Evolutionary conservation across 2,797 vertebrate genomes (phyloP).

Genomic region (Antrozous pallidus): DNA sequence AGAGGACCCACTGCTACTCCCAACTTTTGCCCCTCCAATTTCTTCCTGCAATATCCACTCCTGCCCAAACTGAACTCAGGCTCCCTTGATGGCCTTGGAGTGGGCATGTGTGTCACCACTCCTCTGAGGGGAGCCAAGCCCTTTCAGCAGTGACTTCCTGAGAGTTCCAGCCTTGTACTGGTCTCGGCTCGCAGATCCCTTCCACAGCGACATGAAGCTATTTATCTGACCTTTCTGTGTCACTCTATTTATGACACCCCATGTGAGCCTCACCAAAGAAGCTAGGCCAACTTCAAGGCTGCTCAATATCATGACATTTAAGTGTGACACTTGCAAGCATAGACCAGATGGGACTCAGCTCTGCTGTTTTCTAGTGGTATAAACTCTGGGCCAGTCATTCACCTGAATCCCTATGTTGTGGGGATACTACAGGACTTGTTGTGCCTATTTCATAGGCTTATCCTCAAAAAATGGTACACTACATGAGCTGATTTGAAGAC

Average conservation of each 20-base stretch:
- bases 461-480: not conserved
- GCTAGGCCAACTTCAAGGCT: not conserved
- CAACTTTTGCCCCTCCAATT: not conserved
- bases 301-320: not conserved
- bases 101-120: not conserved
- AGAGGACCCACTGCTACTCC: not conserved
- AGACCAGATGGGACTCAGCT: not conserved
- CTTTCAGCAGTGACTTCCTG: not conserved
- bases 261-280: not conserved
- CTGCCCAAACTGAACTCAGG: not conserved
- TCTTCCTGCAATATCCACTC: not conserved
- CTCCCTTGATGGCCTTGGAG: not conserved
- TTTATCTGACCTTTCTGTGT: not conserved
- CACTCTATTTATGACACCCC: not conserved
- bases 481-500: not conserved
- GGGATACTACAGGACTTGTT: not conserved
- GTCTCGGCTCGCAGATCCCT: not conserved
- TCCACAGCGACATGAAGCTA: not conserved
- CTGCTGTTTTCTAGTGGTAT: not conserved
- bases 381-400: not conserved
- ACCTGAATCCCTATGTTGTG: not conserved
- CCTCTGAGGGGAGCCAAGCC: not conserved
- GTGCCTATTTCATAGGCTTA: not conserved
- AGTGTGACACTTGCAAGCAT: not conserved
- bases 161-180: not conserved